Conservation (phyloP, 2,888 invertebrate species). For the Meiosimyza decipiens region DNA sequence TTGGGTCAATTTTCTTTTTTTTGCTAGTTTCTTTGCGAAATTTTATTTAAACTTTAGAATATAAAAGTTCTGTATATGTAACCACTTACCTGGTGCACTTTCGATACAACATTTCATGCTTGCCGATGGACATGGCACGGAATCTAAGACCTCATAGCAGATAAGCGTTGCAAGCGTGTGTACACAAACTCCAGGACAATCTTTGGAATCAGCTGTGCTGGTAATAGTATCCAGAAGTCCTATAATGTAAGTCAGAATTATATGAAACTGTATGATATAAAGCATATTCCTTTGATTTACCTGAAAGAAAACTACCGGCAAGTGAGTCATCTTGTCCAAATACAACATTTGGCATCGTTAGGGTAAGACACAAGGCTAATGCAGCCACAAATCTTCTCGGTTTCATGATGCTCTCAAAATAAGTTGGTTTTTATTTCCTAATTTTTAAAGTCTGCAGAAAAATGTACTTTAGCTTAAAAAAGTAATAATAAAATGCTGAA, state of each 20-base stretch:
- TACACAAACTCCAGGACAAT: slow-evolving; percentile 90
- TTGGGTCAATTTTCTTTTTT: too few relatives aligned
- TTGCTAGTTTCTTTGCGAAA: too few relatives aligned
- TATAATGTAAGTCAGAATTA: too few relatives aligned
- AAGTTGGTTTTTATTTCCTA: too few relatives aligned
- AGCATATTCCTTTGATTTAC: slow-evolving; percentile 67
- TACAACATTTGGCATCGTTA: slow-evolving; percentile 35
- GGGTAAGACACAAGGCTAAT: slow-evolving; percentile 45
- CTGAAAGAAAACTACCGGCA: slow-evolving; percentile 84
- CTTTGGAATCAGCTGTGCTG: slow-evolving; percentile 84
- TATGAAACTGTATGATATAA: too few relatives aligned
- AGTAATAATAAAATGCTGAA: too few relatives aligned
- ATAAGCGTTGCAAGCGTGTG: slow-evolving; percentile 87
- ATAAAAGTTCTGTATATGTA: neutral
- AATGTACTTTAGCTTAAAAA: too few relatives aligned
- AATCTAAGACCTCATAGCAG: slow-evolving; percentile 86
- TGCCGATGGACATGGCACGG: slow-evolving; percentile 81
- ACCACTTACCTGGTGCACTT: slow-evolving; percentile 72
- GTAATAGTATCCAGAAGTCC: slow-evolving; percentile 87
- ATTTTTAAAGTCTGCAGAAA: too few relatives aligned
- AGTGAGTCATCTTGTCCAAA: slow-evolving; percentile 77
- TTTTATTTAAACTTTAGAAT: neutral
- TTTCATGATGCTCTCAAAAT: too few relatives aligned
- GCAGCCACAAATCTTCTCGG: slow-evolving; percentile 36
- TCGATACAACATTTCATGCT: slow-evolving; percentile 89